Conservation (phyloP, 2,113 vertebrate species). For the Clupea harengus region DNA sequence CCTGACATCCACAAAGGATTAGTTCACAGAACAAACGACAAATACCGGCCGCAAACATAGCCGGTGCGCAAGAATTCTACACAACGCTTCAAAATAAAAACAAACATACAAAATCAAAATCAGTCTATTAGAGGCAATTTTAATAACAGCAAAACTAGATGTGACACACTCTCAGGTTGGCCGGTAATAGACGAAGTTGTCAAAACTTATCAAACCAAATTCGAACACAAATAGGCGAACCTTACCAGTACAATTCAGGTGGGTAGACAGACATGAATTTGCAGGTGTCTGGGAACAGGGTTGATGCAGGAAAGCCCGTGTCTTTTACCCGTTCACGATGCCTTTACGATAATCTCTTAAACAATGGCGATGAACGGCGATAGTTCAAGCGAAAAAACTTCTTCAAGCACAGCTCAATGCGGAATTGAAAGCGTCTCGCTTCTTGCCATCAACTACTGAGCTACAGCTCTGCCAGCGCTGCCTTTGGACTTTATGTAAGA, state of each 20-base stretch:
- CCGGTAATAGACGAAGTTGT: not conserved
- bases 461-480: conserved; percentile 25
- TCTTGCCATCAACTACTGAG: not conserved
- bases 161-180: not conserved
- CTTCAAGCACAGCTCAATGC: not conserved
- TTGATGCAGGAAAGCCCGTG: conserved; percentile 38
- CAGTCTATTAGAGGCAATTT: not conserved
- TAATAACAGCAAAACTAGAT: not conserved
- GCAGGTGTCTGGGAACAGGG: conserved; percentile 55
- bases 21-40: too few species aligned
- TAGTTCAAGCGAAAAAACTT: not conserved
- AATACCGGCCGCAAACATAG: too few species aligned
- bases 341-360: conserved; percentile 17
- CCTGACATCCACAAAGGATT: too few species aligned
- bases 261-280: conserved; percentile 73
- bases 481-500: conserved; percentile 61
- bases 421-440: not conserved
- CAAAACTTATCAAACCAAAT: conserved; percentile 30
- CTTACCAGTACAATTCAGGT: conserved; percentile 67
- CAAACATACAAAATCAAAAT: not conserved
- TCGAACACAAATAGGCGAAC: conserved; percentile 23
- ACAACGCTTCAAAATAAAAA: too few species aligned
- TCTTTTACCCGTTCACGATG: not conserved
- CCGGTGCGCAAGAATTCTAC: too few species aligned
- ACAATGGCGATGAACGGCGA: not conserved